phyloP scores from a whole-genome alignment of 2,888 invertebrate genomes.

The Terebella lapidaria region DNA sequence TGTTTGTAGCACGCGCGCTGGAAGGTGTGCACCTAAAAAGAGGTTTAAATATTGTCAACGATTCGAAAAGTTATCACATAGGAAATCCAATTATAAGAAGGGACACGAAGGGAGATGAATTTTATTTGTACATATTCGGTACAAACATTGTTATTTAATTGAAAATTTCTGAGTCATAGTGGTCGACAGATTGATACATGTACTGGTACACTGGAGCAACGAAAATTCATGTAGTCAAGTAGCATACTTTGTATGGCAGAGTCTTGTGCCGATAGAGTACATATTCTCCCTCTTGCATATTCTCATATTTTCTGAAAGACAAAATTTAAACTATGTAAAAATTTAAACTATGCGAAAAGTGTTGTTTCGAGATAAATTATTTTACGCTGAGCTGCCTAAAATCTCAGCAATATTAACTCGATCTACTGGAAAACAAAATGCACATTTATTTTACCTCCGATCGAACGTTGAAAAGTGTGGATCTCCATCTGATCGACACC shows the following conservation, averaged over 20 bases:
- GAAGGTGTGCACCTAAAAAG: constrained; percentile 25
- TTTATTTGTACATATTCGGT: no score
- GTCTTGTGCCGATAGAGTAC: constrained; percentile 32
- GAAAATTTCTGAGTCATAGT: background rate
- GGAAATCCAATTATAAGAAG: background rate
- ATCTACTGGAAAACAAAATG: no score
- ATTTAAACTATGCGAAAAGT: no score
- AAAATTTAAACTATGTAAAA: background rate
- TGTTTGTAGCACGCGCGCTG: constrained; percentile 19
- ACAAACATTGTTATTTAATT: no score
- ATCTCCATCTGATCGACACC: no score
- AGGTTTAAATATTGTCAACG: no score
- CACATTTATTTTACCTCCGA: no score
- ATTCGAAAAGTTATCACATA: background rate
- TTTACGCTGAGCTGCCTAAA: no score
- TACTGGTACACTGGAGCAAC: background rate
- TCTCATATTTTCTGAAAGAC: constrained; percentile 19
- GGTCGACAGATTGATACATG: background rate
- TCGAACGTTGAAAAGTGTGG: no score
- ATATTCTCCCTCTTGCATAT: constrained; percentile 34
- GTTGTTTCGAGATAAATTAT: no score
- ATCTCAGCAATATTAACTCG: no score
- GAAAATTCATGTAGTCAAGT: background rate
- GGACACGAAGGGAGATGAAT: no score
- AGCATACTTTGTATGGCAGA: constrained; percentile 29